Evolutionary conservation across 1,140 invertebrate genomes (phyloP), one percentile per base, ranked within the genome.

Genomic region (Olivierus martensii): DNA sequence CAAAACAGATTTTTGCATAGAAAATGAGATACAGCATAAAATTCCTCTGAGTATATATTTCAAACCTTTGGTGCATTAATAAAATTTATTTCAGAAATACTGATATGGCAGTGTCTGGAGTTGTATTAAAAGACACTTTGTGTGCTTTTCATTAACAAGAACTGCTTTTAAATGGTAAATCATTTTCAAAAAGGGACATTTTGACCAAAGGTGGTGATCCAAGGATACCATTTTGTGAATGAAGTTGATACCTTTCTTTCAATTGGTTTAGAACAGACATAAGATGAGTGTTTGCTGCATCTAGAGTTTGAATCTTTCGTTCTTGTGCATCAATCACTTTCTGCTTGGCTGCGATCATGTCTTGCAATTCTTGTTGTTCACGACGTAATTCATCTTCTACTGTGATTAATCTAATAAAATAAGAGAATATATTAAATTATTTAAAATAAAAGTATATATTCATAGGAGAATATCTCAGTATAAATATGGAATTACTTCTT

Each of bases 291-390:
- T 69, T 69, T 47, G 67, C 64, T 9, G 54, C 56, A 58, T 69
- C 67, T 18, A 70, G 53, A 36, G 59, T 61, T 39, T 67, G 63
- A 15, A 70, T 68, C 14, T 64, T 57, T 46, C 63, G 61, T 45
- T 70, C 67, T 49, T 70, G 68, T 1, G 61, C 62, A 50, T 68
- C 67, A 17, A 70, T 69, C 28, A 69, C 60, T 18, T 64, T 57
- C 54, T 69, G 66, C 50, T 68, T 70, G 48, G 67, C 62, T 21
- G 59, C 50, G 2, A 69, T 62, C 3, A 67, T 55, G 34, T 54
- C 61, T 49, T 66, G 58, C 62, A 69, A 63, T 49, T 68, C 66
- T 10, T 58, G 52, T 52, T 69, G 66, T 47, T 69, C 68, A 35
- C 59, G 57, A 21, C 64, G 61, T 21, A 68, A 55, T 45, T 68